Evolutionary conservation across 2,113 vertebrate genomes (phyloP).

Genomic region (Rhinolophus ferrumequinum): DNA sequence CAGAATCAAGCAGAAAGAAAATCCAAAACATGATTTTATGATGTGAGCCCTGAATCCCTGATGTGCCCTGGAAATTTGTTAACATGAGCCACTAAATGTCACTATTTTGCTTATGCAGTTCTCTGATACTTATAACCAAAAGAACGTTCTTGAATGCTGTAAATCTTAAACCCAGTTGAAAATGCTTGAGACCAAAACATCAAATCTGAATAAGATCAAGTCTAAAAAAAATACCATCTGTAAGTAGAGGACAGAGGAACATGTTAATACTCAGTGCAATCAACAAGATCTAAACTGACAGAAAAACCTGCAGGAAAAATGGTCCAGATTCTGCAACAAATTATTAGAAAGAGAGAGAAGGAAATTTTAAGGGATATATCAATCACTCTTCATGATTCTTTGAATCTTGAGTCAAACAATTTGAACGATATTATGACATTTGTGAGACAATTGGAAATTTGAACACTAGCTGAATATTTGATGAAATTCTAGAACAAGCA

Average conservation of each 20-base stretch:
- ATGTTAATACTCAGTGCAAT: neutral
- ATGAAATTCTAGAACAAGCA: neutral
- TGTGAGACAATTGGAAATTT: neutral
- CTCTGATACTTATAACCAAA: neutral
- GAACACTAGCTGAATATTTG: neutral
- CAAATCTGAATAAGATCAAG: neutral
- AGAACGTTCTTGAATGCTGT: neutral
- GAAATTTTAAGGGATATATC: neutral
- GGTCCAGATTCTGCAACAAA: conserved; percentile 3
- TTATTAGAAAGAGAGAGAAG: neutral
- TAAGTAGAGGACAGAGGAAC: neutral
- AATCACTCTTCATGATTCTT: neutral
- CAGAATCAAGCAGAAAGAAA: conserved; percentile 28
- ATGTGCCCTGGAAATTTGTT: neutral
- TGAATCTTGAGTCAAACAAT: conserved; percentile 9
- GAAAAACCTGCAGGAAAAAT: conserved; percentile 13
- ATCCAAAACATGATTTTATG: neutral
- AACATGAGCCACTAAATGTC: neutral
- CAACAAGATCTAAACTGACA: neutral
- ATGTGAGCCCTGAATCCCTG: neutral
- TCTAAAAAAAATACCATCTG: neutral
- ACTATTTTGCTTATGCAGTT: neutral
- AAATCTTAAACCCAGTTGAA: neutral
- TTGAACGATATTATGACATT: neutral
- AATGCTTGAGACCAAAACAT: neutral